Evolutionary conservation across 2,113 vertebrate genomes (phyloP), one percentile per base, ranked within the genome.

Genomic region (Eonycteris spelaea): DNA sequence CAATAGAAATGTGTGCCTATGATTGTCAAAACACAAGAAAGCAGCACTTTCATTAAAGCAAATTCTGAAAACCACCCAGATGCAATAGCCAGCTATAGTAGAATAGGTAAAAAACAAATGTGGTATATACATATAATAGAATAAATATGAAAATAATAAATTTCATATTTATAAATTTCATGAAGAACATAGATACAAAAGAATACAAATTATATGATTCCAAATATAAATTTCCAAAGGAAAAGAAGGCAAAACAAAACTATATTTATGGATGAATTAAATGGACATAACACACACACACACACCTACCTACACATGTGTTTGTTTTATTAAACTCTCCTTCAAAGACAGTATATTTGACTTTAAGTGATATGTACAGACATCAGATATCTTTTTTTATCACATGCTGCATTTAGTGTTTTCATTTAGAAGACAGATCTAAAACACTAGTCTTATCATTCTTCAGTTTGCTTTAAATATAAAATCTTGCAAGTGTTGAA

Each of bases 401-500:
- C 96, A 77, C 22, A 59, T 57, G 24, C 57, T 91, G 28, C 78
- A 55, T 93, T 84, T 80, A 94, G 38, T 26, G 12, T 91, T 96
- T 94, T 94, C 92, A 85, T 97, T 97, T 95, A 67, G 82, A 95
- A 98, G 95, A 96, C 74, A 73, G 26, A 96, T 94, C 91, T 80
- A 86, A 97, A 95, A 55, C 65, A 73, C 93, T 38, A 94, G 61
- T 26, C 85, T 95, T 77, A 74, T 77, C 83, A 57, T 87, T 90
- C 95, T 93, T 86, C 28, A 19, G n/a, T 94, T 92, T 91, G 91
- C 86, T 95, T 95, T 89, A 93, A 97, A 75, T 95, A 94, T 91
- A 94, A 94, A 97, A 96, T 97, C 91, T 90, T 95, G 68, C 91
- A 91, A 96, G 93, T 86, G 89, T 92, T 93, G 74, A 93, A 93